These are phyloP conservation scores for Platyrinchus mystaceus DNA, from an alignment of 2,797 vertebrate species.

Conservation along the genomic window DNA sequence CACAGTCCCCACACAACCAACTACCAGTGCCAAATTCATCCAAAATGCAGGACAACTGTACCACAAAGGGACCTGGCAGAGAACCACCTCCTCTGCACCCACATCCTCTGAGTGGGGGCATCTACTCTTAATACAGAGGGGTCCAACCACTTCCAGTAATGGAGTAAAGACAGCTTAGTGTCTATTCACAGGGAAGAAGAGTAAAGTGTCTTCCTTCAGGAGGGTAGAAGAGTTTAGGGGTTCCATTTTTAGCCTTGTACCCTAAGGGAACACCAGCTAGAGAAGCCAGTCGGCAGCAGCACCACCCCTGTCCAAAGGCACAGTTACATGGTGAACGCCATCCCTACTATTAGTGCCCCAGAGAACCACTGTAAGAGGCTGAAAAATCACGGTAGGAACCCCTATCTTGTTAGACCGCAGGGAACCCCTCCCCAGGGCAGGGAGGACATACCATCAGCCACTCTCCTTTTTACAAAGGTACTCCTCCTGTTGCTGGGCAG, in stretches of 20 bases:
- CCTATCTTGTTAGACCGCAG: neutral
- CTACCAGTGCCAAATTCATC: neutral
- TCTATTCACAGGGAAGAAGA: neutral
- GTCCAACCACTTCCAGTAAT: neutral
- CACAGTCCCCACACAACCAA: neutral
- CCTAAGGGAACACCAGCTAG: neutral
- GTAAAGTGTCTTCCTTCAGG: neutral
- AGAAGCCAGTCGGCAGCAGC: neutral
- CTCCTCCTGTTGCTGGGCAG: neutral
- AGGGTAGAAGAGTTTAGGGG: neutral
- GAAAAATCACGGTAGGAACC: neutral
- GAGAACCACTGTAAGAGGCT: neutral
- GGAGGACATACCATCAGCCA: neutral
- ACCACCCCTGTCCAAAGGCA: neutral
- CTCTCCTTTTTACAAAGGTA: neutral
- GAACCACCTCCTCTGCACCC: too few species aligned
- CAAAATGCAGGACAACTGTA: neutral
- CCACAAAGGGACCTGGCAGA: accelerated
- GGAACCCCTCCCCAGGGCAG: neutral
- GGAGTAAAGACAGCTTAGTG: neutral
- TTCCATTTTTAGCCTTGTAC: neutral
- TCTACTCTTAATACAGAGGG: neutral
- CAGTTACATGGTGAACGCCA: neutral
- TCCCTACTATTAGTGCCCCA: neutral
- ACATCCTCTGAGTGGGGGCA: neutral